These are phyloP conservation scores for Chrysolina haemoptera DNA, from an alignment of 2,888 invertebrate species.

Conservation along the genomic window DNA sequence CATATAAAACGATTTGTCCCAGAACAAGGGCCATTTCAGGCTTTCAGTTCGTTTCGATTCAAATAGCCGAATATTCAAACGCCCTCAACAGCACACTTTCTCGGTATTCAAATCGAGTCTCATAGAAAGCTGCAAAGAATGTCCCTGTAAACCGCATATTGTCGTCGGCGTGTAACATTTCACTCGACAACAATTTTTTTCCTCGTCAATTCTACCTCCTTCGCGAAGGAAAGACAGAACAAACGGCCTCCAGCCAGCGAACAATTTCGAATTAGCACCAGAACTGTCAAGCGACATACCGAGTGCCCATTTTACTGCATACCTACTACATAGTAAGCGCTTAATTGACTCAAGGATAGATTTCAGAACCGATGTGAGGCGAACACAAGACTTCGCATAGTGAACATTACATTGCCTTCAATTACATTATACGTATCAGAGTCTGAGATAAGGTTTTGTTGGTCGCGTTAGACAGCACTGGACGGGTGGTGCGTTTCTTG, in stretches of 20 bases:
- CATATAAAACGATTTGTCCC: too few species aligned
- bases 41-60: neutral
- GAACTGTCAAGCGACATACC: slow-evolving; percentile 35
- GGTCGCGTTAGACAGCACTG: slow-evolving; percentile 32
- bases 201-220: slow-evolving; percentile 17
- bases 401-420: slow-evolving; percentile 42
- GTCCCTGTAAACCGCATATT: slow-evolving; percentile 14
- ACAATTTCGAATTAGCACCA: slow-evolving; percentile 32
- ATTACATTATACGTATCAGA: slow-evolving; percentile 39
- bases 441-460: slow-evolving; percentile 40
- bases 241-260: slow-evolving; percentile 23
- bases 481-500: slow-evolving; percentile 38
- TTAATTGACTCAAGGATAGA: slow-evolving; percentile 42
- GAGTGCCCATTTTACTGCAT: slow-evolving; percentile 36
- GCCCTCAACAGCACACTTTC: neutral
- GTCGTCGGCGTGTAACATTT: slow-evolving; percentile 16
- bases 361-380: slow-evolving; percentile 30
- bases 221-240: slow-evolving; percentile 19
- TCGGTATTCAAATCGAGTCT: neutral
- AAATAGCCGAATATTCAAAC: neutral
- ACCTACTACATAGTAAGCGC: slow-evolving; percentile 34
- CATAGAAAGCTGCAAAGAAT: slow-evolving; percentile 12
- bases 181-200: slow-evolving; percentile 15
- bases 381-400: slow-evolving; percentile 31
- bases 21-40: neutral